Percentiles rank a stretch among this genome's conserved stretches.
Evolutionary conservation across 2,888 invertebrate genomes (phyloP).

Genomic region (Euspilapteryx auroguttella): DNA sequence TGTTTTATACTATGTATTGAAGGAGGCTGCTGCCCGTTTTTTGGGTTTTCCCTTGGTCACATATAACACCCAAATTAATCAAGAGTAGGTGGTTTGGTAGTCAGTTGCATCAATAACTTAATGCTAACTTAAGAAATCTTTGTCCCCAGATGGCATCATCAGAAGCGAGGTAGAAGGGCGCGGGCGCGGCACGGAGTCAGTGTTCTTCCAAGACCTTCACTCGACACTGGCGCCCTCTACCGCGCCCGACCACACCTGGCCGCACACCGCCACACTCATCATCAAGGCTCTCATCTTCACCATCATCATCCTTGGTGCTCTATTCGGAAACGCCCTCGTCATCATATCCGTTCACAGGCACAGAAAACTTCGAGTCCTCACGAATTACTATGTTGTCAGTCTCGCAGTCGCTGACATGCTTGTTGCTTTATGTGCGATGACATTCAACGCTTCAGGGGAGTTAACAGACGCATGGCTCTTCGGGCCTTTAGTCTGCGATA

Average conservation of each 20-base stretch:
- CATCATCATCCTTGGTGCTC: slow-evolving; percentile 85
- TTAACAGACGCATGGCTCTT: slow-evolving; percentile 88
- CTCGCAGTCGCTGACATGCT: slow-evolving; percentile 92
- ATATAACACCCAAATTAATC: no score
- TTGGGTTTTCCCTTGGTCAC: no score
- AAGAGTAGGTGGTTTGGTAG: no score
- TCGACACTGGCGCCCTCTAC: slow-evolving; percentile 50
- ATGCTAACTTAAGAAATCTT: no score
- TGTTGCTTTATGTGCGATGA: slow-evolving; percentile 90
- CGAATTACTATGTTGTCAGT: slow-evolving; percentile 95
- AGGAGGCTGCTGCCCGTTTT: no score
- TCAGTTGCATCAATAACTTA: no score
- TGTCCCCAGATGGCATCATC: slow-evolving; percentile 35
- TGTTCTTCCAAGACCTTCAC: slow-evolving; percentile 43
- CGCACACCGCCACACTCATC: slow-evolving; percentile 59
- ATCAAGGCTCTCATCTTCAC: slow-evolving; percentile 80
- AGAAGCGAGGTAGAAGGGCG: slow-evolving; percentile 47
- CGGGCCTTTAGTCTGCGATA: slow-evolving; percentile 88
- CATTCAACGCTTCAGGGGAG: slow-evolving; percentile 89
- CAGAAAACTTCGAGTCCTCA: slow-evolving; percentile 81
- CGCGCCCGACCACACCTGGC: slow-evolving; percentile 45
- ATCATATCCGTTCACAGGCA: slow-evolving; percentile 82
- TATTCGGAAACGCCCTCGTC: slow-evolving; percentile 90
- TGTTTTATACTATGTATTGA: no score
- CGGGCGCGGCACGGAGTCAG: slow-evolving; percentile 55